A percentile compares a stretch with the other conserved stretches of the same genome.
These are phyloP conservation scores for Clunio marinus DNA, from an alignment of 2,888 invertebrate genomes.

Conservation along the genomic window DNA sequence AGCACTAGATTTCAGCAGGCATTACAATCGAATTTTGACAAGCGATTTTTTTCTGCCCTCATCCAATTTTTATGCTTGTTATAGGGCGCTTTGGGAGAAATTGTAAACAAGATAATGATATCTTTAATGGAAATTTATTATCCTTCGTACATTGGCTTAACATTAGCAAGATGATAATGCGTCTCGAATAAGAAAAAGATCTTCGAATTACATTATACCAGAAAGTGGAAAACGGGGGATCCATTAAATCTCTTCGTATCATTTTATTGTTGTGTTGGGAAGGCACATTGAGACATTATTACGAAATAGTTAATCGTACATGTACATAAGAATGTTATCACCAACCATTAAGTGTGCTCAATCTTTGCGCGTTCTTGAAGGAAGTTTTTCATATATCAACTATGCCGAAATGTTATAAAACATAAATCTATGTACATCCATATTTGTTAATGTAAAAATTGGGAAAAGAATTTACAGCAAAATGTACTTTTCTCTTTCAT, in stretches of 20 bases:
- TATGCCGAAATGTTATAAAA: no score
- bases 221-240: neutral
- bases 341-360: no score
- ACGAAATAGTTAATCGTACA: neutral
- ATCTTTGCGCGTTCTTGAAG: no score
- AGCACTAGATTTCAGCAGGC: neutral
- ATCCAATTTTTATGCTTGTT: neutral
- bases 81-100: constrained; percentile 4
- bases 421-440: no score
- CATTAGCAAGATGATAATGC: neutral
- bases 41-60: constrained; percentile 1
- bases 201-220: neutral
- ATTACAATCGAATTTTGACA: constrained; percentile 35
- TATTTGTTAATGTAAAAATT: no score
- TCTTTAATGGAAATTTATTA: constrained; percentile 39
- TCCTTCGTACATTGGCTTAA: neutral
- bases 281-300: neutral
- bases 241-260: constrained; percentile 34
- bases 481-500: neutral
- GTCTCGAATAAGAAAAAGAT: neutral
- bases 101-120: constrained; percentile 39
- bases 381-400: no score
- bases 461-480: constrained; percentile 21
- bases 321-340: no score
- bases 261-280: constrained; percentile 33